phyloP scores from a whole-genome alignment of 2,113 vertebrate species.

The Manacus vitellinus region DNA sequence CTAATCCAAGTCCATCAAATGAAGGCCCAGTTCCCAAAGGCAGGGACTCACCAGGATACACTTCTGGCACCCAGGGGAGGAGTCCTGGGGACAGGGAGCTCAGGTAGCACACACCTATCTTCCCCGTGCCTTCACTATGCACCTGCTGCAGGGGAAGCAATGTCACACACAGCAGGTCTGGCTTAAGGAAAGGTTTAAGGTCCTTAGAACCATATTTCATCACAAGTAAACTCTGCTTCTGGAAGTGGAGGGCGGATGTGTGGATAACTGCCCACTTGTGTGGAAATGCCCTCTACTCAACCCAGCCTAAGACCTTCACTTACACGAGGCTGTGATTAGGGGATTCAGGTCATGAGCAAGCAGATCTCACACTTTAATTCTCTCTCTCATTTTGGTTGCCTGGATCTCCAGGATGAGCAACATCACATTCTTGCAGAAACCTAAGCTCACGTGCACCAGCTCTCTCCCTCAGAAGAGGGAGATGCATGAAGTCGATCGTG shows the following conservation, averaged over 20 bases:
- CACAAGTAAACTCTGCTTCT: background rate
- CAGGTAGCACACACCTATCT: background rate
- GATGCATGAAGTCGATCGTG: accelerated
- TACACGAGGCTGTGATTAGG: background rate
- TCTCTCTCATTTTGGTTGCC: background rate
- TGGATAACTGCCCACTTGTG: background rate
- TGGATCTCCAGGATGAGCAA: background rate
- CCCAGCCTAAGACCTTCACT: conserved; percentile 30
- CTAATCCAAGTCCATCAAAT: background rate
- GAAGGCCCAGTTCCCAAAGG: background rate
- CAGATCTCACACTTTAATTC: conserved; percentile 18
- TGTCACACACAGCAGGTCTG: background rate
- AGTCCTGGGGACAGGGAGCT: background rate
- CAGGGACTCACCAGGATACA: accelerated
- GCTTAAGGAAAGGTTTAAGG: background rate
- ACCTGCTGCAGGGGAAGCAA: background rate
- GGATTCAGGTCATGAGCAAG: conserved; percentile 55
- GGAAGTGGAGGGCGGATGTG: accelerated
- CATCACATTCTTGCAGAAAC: background rate
- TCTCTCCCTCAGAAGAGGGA: background rate
- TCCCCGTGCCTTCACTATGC: accelerated
- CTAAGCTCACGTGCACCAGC: background rate
- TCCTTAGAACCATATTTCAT: background rate
- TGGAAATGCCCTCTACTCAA: conserved; percentile 24
- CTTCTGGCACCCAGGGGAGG: background rate